Conservation (phyloP, 92 coral and sea anemone genomes). For the Phenganax marumi region DNA sequence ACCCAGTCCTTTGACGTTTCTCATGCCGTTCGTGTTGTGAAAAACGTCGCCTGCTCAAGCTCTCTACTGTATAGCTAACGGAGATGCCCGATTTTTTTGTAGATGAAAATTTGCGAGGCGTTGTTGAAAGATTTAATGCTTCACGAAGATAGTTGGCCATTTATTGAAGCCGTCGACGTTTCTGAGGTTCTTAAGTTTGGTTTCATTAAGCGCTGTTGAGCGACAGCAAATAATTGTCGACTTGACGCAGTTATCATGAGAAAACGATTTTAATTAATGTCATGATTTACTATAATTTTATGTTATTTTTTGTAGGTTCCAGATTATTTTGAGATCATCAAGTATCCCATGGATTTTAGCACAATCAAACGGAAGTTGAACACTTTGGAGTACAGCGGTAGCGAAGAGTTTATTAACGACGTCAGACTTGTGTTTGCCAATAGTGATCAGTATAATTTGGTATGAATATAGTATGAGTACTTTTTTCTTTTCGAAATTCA, state of each 20-base stretch:
- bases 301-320: constrained; percentile 63
- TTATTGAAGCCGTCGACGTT: constrained; percentile 69
- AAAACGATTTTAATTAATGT: neutral
- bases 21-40: too few relatives aligned
- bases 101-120: constrained; percentile 75
- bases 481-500: neutral
- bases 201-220: neutral
- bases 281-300: neutral
- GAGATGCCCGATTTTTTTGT: neutral
- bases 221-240: neutral
- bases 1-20: too few relatives aligned
- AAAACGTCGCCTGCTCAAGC: too few relatives aligned
- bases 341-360: constrained; percentile 85
- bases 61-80: too few relatives aligned
- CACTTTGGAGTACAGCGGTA: constrained; percentile 59
- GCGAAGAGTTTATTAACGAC: constrained; percentile 62
- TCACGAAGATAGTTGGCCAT: constrained; percentile 92
- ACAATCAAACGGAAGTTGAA: constrained; percentile 71
- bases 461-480: constrained; percentile 31
- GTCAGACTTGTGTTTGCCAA: constrained; percentile 77
- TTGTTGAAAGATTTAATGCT: constrained; percentile 61
- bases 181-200: constrained; percentile 64
- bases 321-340: constrained; percentile 74
- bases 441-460: constrained; percentile 84
- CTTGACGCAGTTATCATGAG: neutral